A percentile compares a stretch with the other conserved stretches of the same genome.
Evolutionary conservation across 2,888 invertebrate species (phyloP).

Genomic region (Drosophila austrosaltans): DNA sequence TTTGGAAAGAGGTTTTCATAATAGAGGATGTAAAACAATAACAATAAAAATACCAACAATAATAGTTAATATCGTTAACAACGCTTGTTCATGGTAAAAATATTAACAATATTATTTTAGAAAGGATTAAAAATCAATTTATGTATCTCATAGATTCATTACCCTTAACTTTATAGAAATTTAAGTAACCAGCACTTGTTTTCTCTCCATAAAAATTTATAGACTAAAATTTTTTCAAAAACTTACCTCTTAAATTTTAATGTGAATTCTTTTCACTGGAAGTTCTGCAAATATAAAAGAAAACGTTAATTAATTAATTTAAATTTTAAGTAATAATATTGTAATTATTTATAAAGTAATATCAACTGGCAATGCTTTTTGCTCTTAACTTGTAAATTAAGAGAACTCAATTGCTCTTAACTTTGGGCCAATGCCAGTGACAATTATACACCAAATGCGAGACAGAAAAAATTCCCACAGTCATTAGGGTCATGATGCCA

Average conservation of each 20-base stretch:
- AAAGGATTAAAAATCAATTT: no score
- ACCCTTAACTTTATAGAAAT: neutral
- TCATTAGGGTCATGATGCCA: conserved; percentile 71
- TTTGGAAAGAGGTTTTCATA: no score
- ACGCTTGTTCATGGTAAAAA: no score
- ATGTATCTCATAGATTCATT: no score
- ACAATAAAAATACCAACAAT: no score
- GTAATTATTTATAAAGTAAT: neutral
- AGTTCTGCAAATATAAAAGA: conserved; percentile 18
- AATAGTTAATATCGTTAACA: no score
- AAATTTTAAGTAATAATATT: conserved; percentile 23
- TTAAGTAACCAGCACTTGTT: conserved; percentile 27
- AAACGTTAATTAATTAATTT: neutral
- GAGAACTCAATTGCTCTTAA: conserved; percentile 38
- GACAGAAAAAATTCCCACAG: conserved; percentile 69
- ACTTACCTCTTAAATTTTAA: conserved; percentile 24
- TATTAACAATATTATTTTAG: no score
- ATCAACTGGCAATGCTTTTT: conserved; percentile 32
- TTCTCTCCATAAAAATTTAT: conserved; percentile 12
- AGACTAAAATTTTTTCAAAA: neutral
- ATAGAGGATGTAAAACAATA: no score
- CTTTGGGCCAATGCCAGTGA: conserved; percentile 55
- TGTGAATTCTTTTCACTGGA: no score
- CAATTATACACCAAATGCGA: conserved; percentile 31
- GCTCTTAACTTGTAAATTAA: conserved; percentile 55